Percentiles rank a stretch among this genome's conserved stretches.
phyloP scores from a whole-genome alignment of 2,797 vertebrate species.

The Synaphobranchus kaupii region DNA sequence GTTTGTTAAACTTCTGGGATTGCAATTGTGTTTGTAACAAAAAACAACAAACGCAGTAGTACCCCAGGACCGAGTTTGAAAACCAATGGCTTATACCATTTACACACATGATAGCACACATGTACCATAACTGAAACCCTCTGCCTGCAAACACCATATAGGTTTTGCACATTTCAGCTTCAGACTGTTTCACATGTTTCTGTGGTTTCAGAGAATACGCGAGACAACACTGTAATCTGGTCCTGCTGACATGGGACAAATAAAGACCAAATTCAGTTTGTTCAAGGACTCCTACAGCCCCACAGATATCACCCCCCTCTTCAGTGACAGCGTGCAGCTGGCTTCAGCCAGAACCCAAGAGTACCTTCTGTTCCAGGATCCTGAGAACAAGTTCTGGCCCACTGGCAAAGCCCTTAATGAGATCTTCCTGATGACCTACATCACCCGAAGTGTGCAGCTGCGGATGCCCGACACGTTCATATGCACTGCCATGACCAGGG shows the following conservation, averaged over 20 bases:
- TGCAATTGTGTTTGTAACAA: too few species aligned
- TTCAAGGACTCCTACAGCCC: slow-evolving; percentile 52
- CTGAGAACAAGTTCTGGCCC: slow-evolving; percentile 65
- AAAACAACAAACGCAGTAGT: too few species aligned
- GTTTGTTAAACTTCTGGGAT: too few species aligned
- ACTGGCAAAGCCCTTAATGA: slow-evolving; percentile 59
- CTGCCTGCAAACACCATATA: neutral
- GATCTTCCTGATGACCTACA: slow-evolving; percentile 77
- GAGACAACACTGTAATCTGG: slow-evolving; percentile 59
- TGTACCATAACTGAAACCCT: neutral
- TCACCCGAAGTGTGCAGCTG: slow-evolving; percentile 62
- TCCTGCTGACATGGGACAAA: slow-evolving; percentile 40
- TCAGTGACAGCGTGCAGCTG: slow-evolving; percentile 62
- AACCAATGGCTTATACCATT: neutral
- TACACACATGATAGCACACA: neutral
- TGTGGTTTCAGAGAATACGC: slow-evolving; percentile 59
- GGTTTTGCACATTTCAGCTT: neutral
- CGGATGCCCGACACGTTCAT: slow-evolving; percentile 63
- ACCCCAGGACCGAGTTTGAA: too few species aligned
- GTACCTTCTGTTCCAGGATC: slow-evolving; percentile 71
- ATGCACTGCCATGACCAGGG: slow-evolving; percentile 71
- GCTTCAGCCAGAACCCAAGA: slow-evolving; percentile 67
- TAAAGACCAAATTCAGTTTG: slow-evolving; percentile 46
- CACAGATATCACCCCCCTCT: slow-evolving; percentile 59
- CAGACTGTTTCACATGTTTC: neutral